These are phyloP conservation scores for Platysternon megacephalum DNA, from an alignment of 2,113 vertebrate genomes.

Conservation along the genomic window DNA sequence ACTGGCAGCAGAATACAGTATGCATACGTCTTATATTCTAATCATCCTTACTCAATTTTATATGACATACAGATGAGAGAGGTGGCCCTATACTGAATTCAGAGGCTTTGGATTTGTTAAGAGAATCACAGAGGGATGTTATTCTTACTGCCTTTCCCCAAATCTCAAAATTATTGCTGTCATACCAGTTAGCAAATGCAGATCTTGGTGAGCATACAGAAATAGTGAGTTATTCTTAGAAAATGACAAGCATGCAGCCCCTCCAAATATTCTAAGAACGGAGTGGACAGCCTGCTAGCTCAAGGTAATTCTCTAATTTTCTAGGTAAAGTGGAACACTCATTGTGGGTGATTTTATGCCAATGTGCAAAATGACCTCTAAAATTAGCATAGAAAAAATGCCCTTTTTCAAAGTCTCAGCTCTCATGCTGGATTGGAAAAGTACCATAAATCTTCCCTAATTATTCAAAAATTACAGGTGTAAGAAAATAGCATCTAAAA, in stretches of 20 bases:
- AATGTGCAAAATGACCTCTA: background rate
- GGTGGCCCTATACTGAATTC: background rate
- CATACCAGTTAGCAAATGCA: constrained; percentile 5
- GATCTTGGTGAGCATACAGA: background rate
- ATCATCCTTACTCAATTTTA: background rate
- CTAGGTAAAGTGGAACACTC: background rate
- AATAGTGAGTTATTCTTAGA: constrained; percentile 32
- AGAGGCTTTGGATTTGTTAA: background rate
- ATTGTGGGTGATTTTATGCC: rapidly evolving
- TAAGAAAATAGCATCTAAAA: background rate
- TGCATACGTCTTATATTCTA: background rate
- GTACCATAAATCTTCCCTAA: rapidly evolving
- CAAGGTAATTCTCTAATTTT: background rate
- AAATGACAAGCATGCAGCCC: background rate
- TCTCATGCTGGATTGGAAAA: background rate
- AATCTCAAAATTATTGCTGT: constrained; percentile 4
- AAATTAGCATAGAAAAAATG: background rate
- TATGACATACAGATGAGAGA: background rate
- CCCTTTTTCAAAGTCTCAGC: background rate
- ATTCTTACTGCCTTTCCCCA: background rate
- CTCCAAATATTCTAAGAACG: background rate
- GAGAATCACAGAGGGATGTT: background rate
- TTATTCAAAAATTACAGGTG: background rate
- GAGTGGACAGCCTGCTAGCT: background rate
- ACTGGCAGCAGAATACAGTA: background rate